Evolutionary conservation across 2,888 invertebrate genomes (phyloP), one percentile per base, ranked within the genome.

Genomic region (Tenthredo livida): DNA sequence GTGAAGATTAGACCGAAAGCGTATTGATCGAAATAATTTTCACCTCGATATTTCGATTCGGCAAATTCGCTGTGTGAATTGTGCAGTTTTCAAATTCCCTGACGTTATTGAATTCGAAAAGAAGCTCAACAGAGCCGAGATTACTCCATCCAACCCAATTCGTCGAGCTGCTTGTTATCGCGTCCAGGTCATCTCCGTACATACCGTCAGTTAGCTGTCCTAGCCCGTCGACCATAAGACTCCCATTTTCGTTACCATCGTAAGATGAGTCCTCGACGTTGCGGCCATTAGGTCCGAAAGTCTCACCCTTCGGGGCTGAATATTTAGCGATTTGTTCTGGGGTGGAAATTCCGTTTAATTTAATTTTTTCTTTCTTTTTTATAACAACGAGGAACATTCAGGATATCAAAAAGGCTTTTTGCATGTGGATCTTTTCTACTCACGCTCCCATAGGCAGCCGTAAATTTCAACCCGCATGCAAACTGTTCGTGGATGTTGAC

Each of bases 381-480:
- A 33, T 29, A 40, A 21, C 12, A 21, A 21, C 7, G 37, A 37
- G 21, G 40, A 65, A 58, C 40, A 54, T 47, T 17, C 21, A 7
- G 1, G 37, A 50, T n/a, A 50, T 50, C n/a, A 4, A 77, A 17
- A 29, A 77, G 73, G 43, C 77, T 3, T 50, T 54, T 9, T 2
- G 47, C 17, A 33, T 21, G 3, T 29, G 7, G 50, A 9, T 75
- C 3, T 6, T 70, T 83, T 5, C 1, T 33, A 94, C 95, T 95
- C 94, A 97, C 97, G 96, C 93, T 95, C 95, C 95, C 96, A 97
- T 65, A 94, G 93, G 94, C 98, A 98, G 87, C 98, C 98, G 92
- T 97, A 98, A 85, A 98, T 94, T 93, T 98, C 98, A 65, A 98
- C 97, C 88, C 98, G 94, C 97, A 98, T 97, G 94, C 98, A 98